These are phyloP conservation scores for Chydorus sphaericus DNA, from an alignment of 2,888 invertebrate genomes.

Conservation along the genomic window DNA sequence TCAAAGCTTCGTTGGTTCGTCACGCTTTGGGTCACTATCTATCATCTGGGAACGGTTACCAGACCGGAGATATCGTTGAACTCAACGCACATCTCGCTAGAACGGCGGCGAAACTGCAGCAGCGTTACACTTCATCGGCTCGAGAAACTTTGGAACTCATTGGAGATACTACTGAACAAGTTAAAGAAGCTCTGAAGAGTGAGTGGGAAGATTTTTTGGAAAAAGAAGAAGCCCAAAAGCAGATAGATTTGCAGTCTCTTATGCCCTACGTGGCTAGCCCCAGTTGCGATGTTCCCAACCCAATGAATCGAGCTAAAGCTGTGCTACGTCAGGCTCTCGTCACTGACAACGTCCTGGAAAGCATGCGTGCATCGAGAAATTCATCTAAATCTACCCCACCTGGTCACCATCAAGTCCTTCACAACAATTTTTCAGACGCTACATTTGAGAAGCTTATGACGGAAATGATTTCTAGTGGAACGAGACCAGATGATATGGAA, in stretches of 20 bases:
- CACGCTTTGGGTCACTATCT: too few relatives aligned
- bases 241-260: background rate
- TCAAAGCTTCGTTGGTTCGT: background rate
- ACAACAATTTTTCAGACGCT: background rate
- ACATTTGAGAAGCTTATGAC: background rate
- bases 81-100: background rate
- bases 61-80: background rate
- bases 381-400: background rate
- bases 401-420: background rate
- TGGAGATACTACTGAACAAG: background rate
- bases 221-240: background rate
- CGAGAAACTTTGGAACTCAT: background rate
- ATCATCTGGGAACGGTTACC: background rate
- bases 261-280: too few relatives aligned
- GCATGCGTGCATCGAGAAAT: background rate
- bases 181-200: too few relatives aligned
- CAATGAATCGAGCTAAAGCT: background rate
- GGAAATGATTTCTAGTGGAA: background rate
- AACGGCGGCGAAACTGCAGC: background rate
- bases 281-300: too few relatives aligned
- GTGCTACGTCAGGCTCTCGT: background rate
- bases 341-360: background rate
- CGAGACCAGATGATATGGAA: background rate
- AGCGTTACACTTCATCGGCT: background rate
- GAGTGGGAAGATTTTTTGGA: background rate